Conservation (phyloP, 1,140 invertebrate species). For the Hetaerina americana region DNA sequence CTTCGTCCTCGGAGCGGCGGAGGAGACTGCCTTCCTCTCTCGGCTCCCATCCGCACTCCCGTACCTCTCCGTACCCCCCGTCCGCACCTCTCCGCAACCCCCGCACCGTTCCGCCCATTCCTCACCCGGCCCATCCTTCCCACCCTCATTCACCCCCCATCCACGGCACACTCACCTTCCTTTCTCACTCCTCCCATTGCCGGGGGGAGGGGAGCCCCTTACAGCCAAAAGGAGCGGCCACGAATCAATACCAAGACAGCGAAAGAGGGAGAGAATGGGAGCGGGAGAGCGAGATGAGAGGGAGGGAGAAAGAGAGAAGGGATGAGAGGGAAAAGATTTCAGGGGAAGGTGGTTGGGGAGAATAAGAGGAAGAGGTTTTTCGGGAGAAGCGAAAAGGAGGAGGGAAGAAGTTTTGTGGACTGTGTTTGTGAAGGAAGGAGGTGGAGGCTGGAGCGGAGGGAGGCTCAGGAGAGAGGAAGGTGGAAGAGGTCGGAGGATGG, state of each 20-base stretch:
- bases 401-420: too few species aligned
- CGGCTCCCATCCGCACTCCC: too few species aligned
- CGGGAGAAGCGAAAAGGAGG: not conserved
- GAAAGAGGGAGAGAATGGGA: not conserved
- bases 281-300: not conserved
- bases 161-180: too few species aligned
- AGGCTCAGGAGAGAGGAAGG: not conserved
- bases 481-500: constrained; percentile 25
- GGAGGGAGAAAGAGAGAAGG: not conserved
- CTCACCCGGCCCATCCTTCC: too few species aligned
- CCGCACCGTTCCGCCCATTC: too few species aligned
- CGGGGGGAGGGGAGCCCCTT: not conserved
- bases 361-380: too few species aligned
- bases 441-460: not conserved
- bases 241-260: not conserved
- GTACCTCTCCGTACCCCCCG: too few species aligned
- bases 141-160: too few species aligned
- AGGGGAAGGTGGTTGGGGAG: not conserved
- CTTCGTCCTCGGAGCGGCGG: too few species aligned
- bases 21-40: too few species aligned
- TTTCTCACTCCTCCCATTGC: not conserved
- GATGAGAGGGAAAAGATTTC: not conserved
- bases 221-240: not conserved
- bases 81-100: too few species aligned
- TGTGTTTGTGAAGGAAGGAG: too few species aligned